Base-by-base conservation (phyloP, 2,797 vertebrate species). In the Rhinella marina region DNA sequence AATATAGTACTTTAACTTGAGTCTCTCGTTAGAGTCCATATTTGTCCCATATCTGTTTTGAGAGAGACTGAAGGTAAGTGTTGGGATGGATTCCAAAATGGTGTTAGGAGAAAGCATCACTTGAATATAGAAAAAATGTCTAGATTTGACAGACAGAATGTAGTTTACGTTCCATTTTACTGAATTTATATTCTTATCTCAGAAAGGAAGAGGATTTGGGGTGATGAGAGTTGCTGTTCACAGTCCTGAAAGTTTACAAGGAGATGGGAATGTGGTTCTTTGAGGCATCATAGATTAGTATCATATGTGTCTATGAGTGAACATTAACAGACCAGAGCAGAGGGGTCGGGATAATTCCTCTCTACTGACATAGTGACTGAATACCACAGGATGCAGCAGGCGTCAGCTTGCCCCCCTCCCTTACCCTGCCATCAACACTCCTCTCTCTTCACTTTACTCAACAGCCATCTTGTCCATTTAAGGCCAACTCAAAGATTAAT, bases 171-270 rank as follows among this genome's bases (percentile, higher is more conserved):
- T 78, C 61, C 19, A n/a, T 56, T 79, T 66, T 79, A 48, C 61
- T 48, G 61, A 79, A 84, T 79, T 72, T 84, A 62, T 87, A 54
- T 68, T 72, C 56, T 41, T 68, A 80, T 57, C 61, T 88, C 66
- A 73, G 64, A 88, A 84, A 66, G 32, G 82, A 80, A 80, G 62
- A 29, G 76, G 75, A 78, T 84, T 88, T 84, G 27, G 87, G 66
- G 81, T 84, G 82, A 80, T 80, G 87, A 88, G 82, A 88, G 62
- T 56, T 88, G 77, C 81, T 84, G 81, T 88, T 73, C 75, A 50
- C 82, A 84, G 75, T 64, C 48, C 54, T 56, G 73, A 70, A 54
- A 83, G 41, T 83, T 83, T 88, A 66, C 32, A 48, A 59, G 57
- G 57, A 75, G 73, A 83, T 62, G 25, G 86, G 86, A 83, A 83